Evolutionary conservation across 2,113 vertebrate species (phyloP).

Genomic region (Calyptomena viridis): DNA sequence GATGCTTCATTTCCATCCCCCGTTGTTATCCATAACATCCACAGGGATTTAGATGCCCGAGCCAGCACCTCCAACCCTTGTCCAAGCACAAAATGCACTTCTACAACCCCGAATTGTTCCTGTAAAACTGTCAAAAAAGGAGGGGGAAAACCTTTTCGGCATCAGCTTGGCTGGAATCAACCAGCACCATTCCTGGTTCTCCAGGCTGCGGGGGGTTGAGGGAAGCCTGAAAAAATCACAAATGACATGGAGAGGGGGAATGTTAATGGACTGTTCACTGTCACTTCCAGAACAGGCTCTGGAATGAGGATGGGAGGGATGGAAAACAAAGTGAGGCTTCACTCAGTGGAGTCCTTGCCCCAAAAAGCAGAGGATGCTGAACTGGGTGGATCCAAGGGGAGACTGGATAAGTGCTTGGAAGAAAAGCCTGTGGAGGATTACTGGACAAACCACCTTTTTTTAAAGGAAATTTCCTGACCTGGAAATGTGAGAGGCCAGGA

Average conservation of each 20-base stretch:
- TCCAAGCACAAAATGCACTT: background rate
- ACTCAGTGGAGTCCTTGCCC: fast-evolving
- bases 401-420: background rate
- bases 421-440: background rate
- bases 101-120: fast-evolving
- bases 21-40: background rate
- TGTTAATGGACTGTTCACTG: fast-evolving
- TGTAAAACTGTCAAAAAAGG: background rate
- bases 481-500: background rate
- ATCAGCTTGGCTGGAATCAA: background rate
- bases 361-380: background rate
- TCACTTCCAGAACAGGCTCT: background rate
- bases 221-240: background rate
- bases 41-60: background rate
- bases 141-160: background rate
- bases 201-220: background rate
- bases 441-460: background rate
- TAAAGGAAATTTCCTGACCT: background rate
- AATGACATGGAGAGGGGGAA: background rate
- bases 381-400: background rate
- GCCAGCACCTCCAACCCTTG: background rate
- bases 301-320: fast-evolving
- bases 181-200: background rate
- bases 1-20: background rate
- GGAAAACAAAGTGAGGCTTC: fast-evolving